Percentiles rank a stretch among this genome's conserved stretches.
These are phyloP conservation scores for Aphaenogaster rudis DNA, from an alignment of 1,140 invertebrate species.

Conservation along the genomic window DNA sequence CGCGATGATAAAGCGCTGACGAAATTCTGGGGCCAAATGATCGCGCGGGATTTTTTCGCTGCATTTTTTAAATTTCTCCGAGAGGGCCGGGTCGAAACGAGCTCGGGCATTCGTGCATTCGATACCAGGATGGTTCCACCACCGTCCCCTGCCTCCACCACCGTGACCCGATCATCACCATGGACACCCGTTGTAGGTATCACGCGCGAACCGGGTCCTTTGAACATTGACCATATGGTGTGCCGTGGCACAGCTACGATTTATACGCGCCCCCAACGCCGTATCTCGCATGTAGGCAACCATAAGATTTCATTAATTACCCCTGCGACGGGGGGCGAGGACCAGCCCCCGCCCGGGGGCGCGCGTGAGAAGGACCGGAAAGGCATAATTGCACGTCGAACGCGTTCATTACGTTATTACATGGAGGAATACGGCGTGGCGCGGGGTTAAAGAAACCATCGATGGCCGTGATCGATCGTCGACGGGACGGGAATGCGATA, in stretches of 20 bases:
- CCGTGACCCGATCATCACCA: conserved; percentile 56
- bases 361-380: conserved; percentile 44
- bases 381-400: conserved; percentile 52
- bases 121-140: conserved; percentile 7
- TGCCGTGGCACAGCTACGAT: conserved; percentile 72
- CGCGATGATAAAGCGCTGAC: neutral
- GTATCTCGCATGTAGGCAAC: conserved; percentile 63
- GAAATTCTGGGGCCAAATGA: neutral
- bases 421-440: neutral
- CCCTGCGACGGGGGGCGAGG: conserved; percentile 37
- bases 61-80: conserved; percentile 25
- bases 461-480: conserved; percentile 62
- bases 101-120: conserved; percentile 11
- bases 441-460: neutral
- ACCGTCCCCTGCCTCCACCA: neutral
- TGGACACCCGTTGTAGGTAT: conserved; percentile 71
- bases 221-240: conserved; percentile 79
- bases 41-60: neutral
- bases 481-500: conserved; percentile 6
- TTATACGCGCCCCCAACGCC: conserved; percentile 67
- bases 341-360: neutral
- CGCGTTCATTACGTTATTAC: conserved; percentile 38
- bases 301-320: conserved; percentile 80
- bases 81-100: conserved; percentile 1
- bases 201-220: conserved; percentile 60